A percentile compares a stretch with the other conserved stretches of the same genome.
Conservation (phyloP, 2,797 vertebrate species). For the Semaprochilodus insignis region DNA sequence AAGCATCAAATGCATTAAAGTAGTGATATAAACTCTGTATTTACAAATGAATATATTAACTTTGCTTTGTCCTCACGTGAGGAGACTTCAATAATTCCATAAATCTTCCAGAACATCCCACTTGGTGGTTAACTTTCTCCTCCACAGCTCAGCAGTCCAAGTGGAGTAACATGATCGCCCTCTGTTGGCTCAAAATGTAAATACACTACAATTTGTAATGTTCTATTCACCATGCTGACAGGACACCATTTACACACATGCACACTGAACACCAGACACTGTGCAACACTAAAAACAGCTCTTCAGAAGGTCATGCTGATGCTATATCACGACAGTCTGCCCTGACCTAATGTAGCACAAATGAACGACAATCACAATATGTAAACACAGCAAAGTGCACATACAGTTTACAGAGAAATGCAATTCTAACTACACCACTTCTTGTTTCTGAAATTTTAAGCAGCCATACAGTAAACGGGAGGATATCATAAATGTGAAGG, state of each 20-base stretch:
- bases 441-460: neutral
- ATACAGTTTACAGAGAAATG: slow-evolving; percentile 1
- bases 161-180: slow-evolving; percentile 42
- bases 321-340: slow-evolving; percentile 16
- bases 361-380: slow-evolving; percentile 8
- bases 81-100: slow-evolving; percentile 18
- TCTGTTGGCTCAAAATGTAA: slow-evolving; percentile 43
- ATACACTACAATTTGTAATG: slow-evolving; percentile 24
- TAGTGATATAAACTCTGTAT: slow-evolving; percentile 40
- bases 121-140: slow-evolving; percentile 40
- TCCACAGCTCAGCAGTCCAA: slow-evolving; percentile 19
- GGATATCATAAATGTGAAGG: slow-evolving; percentile 29
- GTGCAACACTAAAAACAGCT: slow-evolving; percentile 4
- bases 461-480: slow-evolving; percentile 3
- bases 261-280: slow-evolving; percentile 31
- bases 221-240: slow-evolving; percentile 34
- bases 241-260: slow-evolving; percentile 36
- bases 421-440: neutral
- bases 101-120: slow-evolving; percentile 31
- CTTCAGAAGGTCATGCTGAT: slow-evolving; percentile 22
- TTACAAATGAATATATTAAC: slow-evolving; percentile 49
- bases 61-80: neutral
- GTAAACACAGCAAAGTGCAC: slow-evolving; percentile 18
- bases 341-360: slow-evolving; percentile 14
- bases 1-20: slow-evolving; percentile 17